phyloP scores from a whole-genome alignment of 2,797 vertebrate species.

The Acanthurus leucopareius region DNA sequence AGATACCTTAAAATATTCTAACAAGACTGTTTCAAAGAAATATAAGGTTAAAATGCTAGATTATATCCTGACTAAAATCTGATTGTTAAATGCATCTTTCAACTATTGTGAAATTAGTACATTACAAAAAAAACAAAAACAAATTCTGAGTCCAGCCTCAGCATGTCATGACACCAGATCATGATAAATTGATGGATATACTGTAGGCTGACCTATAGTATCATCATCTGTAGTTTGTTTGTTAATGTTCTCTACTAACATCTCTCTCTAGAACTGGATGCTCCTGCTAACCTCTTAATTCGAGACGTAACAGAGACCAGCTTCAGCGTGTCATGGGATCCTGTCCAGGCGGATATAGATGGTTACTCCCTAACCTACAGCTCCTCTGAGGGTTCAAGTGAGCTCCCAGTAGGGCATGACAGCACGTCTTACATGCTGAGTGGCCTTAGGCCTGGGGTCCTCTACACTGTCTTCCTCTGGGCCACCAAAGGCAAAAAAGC shows the following conservation, averaged over 20 bases:
- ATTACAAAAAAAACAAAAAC: constrained; percentile 10
- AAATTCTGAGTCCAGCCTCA: constrained; percentile 65
- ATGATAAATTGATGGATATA: constrained; percentile 75
- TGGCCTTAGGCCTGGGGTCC: constrained; percentile 82
- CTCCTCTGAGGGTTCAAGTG: constrained; percentile 77
- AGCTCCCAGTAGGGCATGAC: constrained; percentile 80
- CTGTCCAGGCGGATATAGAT: constrained; percentile 81
- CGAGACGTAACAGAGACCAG: constrained; percentile 82
- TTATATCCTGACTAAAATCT: neutral
- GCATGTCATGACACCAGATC: constrained; percentile 78
- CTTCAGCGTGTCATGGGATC: constrained; percentile 85
- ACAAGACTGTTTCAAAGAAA: neutral
- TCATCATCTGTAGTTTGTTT: constrained; percentile 45
- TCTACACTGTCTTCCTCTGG: constrained; percentile 85
- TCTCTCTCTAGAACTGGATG: constrained; percentile 80
- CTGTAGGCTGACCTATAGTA: constrained; percentile 71
- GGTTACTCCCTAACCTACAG: constrained; percentile 86
- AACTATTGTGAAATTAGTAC: neutral
- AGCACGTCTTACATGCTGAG: constrained; percentile 77
- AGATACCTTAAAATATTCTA: neutral
- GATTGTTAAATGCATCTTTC: neutral
- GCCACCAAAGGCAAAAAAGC: constrained; percentile 83
- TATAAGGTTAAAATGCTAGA: neutral
- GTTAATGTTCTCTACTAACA: constrained; percentile 61
- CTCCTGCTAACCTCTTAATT: constrained; percentile 83